Evolutionary conservation across 2,888 invertebrate species (phyloP).

Genomic region (Nomada hirtipes): DNA sequence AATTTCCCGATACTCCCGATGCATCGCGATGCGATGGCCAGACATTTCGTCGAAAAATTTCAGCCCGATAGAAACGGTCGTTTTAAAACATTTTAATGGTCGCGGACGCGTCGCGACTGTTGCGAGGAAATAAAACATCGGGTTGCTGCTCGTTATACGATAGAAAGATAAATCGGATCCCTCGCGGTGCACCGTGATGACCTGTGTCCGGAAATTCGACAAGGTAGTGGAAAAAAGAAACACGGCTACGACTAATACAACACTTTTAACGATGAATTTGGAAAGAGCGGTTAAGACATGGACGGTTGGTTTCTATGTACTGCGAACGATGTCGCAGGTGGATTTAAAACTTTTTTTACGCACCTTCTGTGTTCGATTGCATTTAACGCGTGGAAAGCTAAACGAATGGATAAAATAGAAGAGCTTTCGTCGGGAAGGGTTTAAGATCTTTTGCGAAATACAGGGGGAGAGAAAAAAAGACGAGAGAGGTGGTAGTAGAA

Average conservation of each 20-base stretch:
- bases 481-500: background rate
- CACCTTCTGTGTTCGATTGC: background rate
- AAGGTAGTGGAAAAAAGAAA: background rate
- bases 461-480: background rate
- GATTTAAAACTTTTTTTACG: too few relatives aligned
- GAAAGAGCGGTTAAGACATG: background rate
- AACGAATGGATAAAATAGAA: constrained; percentile 18
- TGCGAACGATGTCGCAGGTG: background rate
- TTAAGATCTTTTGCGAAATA: background rate
- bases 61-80: background rate
- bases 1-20: background rate
- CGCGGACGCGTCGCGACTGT: background rate
- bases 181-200: background rate
- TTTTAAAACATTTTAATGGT: constrained; percentile 16
- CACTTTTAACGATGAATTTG: background rate
- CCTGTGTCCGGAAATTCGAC: background rate
- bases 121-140: background rate
- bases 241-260: background rate
- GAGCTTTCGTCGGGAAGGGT: constrained; percentile 13
- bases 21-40: background rate
- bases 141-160: background rate
- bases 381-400: background rate
- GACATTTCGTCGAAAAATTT: background rate
- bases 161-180: background rate
- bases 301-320: too few relatives aligned